Conservation (phyloP, 2,113 vertebrate species). For the Malurus cyaneus region DNA sequence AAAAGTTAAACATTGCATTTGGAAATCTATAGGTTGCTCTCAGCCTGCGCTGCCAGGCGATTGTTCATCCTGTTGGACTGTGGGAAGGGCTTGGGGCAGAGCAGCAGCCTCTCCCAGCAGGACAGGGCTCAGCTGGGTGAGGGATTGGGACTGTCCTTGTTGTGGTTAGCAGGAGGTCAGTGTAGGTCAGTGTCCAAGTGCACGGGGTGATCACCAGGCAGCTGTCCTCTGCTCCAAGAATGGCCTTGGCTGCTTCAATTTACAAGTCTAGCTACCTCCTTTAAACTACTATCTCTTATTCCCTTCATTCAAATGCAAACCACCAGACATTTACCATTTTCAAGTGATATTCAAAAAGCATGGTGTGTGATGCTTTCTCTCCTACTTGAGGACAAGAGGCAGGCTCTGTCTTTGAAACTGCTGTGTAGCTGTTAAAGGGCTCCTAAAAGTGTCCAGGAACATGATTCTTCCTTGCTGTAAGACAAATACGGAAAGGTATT, state of each 20-base stretch:
- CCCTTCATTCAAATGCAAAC: not conserved
- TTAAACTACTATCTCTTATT: not conserved
- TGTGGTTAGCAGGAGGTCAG: not conserved
- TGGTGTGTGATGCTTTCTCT: not conserved
- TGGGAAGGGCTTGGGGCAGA: not conserved
- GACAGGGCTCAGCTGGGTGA: not conserved
- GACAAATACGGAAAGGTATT: not conserved
- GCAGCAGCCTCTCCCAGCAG: not conserved
- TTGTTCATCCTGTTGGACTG: not conserved
- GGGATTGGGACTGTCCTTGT: no score
- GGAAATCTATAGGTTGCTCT: not conserved
- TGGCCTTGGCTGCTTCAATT: not conserved
- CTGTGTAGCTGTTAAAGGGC: not conserved
- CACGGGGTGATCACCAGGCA: not conserved
- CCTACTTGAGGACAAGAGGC: not conserved
- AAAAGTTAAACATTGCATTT: not conserved
- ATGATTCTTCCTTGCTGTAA: not conserved
- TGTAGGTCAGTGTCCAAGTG: no score
- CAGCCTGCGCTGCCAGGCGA: rapidly evolving
- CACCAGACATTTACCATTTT: not conserved
- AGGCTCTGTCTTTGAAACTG: not conserved
- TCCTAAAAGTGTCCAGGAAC: not conserved
- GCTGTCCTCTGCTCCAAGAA: not conserved
- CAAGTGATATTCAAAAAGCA: not conserved
- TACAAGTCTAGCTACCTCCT: not conserved